These are phyloP conservation scores for Mola mola DNA, from an alignment of 2,113 vertebrate species.

Conservation along the genomic window DNA sequence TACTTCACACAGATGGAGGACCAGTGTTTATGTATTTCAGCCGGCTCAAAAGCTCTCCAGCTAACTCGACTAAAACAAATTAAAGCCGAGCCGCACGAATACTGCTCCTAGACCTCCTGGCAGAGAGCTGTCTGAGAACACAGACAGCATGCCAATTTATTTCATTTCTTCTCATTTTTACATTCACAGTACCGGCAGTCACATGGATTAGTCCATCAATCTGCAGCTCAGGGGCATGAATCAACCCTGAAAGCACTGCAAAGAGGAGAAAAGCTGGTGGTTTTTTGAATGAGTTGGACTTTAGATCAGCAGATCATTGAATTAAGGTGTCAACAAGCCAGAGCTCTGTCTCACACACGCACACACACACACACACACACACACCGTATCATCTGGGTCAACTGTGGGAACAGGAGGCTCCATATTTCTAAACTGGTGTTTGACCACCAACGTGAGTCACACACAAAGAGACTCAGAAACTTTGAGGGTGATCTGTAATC, in stretches of 20 bases:
- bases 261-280: background rate
- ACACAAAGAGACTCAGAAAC: constrained; percentile 58
- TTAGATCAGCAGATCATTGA: constrained; percentile 54
- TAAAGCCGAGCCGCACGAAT: constrained; percentile 47
- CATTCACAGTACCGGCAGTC: background rate
- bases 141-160: constrained; percentile 1
- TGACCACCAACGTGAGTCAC: constrained; percentile 41
- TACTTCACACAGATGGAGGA: constrained; percentile 74
- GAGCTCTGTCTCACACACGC: constrained; percentile 7
- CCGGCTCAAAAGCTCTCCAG: constrained; percentile 72
- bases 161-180: background rate
- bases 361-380: background rate
- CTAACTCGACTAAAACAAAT: constrained; percentile 70
- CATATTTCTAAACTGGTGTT: constrained; percentile 31
- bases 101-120: constrained; percentile 16
- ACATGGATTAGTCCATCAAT: background rate
- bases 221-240: background rate
- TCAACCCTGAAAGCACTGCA: constrained; percentile 14
- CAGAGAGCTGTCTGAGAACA: constrained; percentile 16
- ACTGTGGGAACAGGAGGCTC: constrained; percentile 49
- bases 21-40: constrained; percentile 72
- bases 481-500: constrained; percentile 46
- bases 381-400: constrained; percentile 62
- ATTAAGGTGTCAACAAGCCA: constrained; percentile 65
- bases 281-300: constrained; percentile 37